phyloP scores from a whole-genome alignment of 2,888 invertebrate genomes.

The Bedellia somnulentella region DNA sequence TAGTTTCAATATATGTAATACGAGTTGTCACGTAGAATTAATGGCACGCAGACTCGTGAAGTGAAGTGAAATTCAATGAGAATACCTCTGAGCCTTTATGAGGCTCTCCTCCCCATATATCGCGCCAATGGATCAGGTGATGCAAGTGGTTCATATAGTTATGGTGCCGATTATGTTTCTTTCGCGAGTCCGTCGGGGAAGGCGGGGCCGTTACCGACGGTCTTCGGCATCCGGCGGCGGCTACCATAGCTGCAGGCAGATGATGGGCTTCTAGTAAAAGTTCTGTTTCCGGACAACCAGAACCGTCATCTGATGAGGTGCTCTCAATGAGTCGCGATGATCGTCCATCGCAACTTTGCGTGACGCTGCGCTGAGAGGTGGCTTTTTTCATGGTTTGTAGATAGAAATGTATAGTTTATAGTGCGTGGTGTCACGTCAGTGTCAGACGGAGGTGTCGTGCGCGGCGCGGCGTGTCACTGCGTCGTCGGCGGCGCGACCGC shows the following conservation, averaged over 20 bases:
- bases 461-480: conserved; percentile 18
- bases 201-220: conserved; percentile 51
- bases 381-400: conserved; percentile 6
- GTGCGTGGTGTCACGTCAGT: too few species aligned
- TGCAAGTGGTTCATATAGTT: conserved; percentile 50
- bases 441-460: conserved; percentile 16
- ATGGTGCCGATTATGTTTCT: conserved; percentile 41
- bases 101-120: conserved; percentile 50
- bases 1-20: too few species aligned
- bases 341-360: background rate
- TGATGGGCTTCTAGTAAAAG: conserved; percentile 32
- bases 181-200: conserved; percentile 48
- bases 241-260: conserved; percentile 27
- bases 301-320: conserved; percentile 46
- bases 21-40: too few species aligned
- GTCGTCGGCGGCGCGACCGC: conserved; percentile 32
- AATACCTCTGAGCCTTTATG: conserved; percentile 47
- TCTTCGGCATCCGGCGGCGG: conserved; percentile 25
- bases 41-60: too few species aligned
- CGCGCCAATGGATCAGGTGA: conserved; percentile 50
- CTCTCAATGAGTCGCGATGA: conserved; percentile 36
- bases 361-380: conserved; percentile 2
- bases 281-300: conserved; percentile 49
- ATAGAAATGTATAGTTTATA: too few species aligned
- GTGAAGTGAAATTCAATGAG: too few species aligned